A percentile compares a stretch with the other conserved stretches of the same genome.
Conservation (phyloP, 2,888 invertebrate species). For the Tillus elongatus region DNA sequence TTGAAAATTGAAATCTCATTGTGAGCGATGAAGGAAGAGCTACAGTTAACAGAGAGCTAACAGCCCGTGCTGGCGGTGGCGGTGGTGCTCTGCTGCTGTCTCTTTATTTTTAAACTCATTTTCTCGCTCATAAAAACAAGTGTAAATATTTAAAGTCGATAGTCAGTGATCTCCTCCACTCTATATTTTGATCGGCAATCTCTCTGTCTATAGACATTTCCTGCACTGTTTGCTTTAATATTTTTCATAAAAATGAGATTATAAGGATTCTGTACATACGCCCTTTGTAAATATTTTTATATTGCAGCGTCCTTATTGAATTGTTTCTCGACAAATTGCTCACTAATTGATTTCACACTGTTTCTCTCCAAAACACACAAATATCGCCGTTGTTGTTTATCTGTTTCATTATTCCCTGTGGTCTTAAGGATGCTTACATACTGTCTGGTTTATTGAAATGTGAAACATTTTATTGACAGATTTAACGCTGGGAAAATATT, state of each 20-base stretch:
- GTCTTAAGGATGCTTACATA: no score
- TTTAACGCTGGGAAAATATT: no score
- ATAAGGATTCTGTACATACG: constrained; percentile 39
- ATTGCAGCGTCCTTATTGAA: constrained; percentile 29
- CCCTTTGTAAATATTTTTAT: constrained; percentile 39
- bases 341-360: constrained; percentile 1
- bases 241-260: constrained; percentile 44
- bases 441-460: no score
- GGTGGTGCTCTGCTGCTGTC: no score
- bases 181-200: constrained; percentile 41
- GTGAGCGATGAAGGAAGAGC: no score
- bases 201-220: constrained; percentile 43
- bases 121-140: constrained; percentile 36
- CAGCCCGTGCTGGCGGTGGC: no score
- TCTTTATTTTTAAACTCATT: constrained; percentile 23
- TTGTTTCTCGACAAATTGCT: constrained; percentile 15
- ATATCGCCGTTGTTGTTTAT: no score
- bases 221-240: constrained; percentile 41
- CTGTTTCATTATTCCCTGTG: no score
- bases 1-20: no score
- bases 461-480: no score
- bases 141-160: constrained; percentile 42
- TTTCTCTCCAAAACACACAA: no score
- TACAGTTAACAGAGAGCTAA: no score
- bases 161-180: constrained; percentile 37